phyloP scores from a whole-genome alignment of 2,113 vertebrate genomes.

The Crotalus viridis region DNA sequence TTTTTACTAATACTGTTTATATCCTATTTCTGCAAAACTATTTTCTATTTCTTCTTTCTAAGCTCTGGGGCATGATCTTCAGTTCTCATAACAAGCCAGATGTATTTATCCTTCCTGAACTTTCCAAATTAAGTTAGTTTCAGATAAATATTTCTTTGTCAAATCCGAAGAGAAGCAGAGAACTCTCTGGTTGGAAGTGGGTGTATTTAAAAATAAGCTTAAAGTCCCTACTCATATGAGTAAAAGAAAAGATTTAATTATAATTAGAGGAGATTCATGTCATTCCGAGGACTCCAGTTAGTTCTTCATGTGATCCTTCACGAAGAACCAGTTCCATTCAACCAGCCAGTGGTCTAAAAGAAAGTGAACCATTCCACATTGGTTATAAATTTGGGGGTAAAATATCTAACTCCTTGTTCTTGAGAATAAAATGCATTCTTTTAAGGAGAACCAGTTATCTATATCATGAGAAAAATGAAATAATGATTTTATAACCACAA shows the following conservation, averaged over 20 bases:
- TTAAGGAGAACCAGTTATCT: constrained; percentile 32
- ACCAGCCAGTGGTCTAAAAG: background rate
- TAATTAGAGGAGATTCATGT: background rate
- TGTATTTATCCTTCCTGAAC: background rate
- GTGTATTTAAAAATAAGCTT: background rate
- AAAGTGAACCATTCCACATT: background rate
- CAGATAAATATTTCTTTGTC: background rate
- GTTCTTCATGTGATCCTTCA: too few relatives aligned
- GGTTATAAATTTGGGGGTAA: background rate
- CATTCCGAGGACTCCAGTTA: background rate
- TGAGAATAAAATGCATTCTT: constrained; percentile 9
- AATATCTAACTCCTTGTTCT: background rate
- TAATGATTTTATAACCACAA: constrained; percentile 46
- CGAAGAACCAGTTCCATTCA: background rate
- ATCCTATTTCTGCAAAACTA: background rate
- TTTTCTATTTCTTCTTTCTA: background rate
- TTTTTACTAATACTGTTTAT: background rate
- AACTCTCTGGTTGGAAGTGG: background rate
- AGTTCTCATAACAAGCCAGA: background rate
- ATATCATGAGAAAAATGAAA: constrained; percentile 45
- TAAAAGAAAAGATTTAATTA: background rate
- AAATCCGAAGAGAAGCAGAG: background rate
- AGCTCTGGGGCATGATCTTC: background rate
- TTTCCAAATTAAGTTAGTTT: background rate
- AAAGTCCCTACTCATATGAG: background rate